A percentile compares a stretch with the other conserved stretches of the same genome.
Evolutionary conservation across 2,113 vertebrate species (phyloP).

Genomic region (Antigone vipio): DNA sequence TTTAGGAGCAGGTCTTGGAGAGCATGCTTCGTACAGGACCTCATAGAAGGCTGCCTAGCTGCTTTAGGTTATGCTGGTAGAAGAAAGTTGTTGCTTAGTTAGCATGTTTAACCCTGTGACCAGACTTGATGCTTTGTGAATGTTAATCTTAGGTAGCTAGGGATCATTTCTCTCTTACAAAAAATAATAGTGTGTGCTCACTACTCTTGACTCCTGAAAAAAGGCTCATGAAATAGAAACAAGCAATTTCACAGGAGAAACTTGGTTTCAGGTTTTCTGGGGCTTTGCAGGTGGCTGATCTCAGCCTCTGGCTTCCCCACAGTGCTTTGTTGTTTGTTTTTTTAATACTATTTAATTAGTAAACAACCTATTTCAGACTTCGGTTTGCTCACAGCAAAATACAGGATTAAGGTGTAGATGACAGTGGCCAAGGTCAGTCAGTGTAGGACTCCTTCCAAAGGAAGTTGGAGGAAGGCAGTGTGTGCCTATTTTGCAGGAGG

Average conservation of each 20-base stretch:
- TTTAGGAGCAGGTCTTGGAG: not conserved
- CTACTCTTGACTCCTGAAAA: not conserved
- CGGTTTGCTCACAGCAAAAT: not conserved
- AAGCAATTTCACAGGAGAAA: not conserved
- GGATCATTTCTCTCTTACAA: not conserved
- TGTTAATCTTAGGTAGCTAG: not conserved
- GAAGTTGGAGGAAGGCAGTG: not conserved
- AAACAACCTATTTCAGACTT: not conserved
- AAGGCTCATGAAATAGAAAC: not conserved
- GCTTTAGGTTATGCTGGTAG: not conserved
- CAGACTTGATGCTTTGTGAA: not conserved
- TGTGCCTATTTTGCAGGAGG: not conserved
- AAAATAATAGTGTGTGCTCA: not conserved
- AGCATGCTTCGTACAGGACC: not conserved
- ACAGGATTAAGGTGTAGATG: not conserved
- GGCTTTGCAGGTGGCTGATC: not conserved
- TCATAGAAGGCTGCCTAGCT: not conserved
- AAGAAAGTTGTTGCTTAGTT: not conserved
- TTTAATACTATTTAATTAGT: not conserved
- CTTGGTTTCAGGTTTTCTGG: not conserved
- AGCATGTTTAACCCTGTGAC: not conserved
- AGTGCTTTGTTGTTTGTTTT: not conserved
- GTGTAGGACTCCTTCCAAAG: not conserved
- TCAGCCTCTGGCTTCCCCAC: not conserved
- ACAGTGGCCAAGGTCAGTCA: not conserved